A percentile compares a stretch with the other conserved stretches of the same genome.
These are phyloP conservation scores for Pelobates cultripes DNA, from an alignment of 2,797 vertebrate genomes.

Conservation along the genomic window DNA sequence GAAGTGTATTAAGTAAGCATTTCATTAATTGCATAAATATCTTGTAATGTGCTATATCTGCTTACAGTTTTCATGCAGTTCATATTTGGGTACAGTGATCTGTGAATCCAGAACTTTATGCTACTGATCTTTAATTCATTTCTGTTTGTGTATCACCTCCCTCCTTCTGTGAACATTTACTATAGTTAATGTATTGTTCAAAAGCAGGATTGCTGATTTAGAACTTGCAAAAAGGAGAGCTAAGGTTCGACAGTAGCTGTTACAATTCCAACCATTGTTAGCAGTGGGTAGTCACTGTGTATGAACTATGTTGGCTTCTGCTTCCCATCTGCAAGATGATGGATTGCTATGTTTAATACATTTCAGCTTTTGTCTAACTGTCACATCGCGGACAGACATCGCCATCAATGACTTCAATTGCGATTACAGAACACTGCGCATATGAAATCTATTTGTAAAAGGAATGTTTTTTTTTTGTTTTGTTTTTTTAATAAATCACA, in stretches of 20 bases:
- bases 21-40: neutral
- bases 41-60: neutral
- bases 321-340: slow-evolving; percentile 81
- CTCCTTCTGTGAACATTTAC: slow-evolving; percentile 21
- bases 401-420: slow-evolving; percentile 76
- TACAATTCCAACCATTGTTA: slow-evolving; percentile 76
- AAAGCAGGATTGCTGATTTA: slow-evolving; percentile 57
- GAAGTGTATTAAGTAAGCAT: neutral
- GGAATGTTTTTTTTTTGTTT: slow-evolving; percentile 49
- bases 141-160: neutral
- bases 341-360: slow-evolving; percentile 84
- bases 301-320: slow-evolving; percentile 79
- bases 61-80: neutral
- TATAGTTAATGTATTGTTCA: slow-evolving; percentile 64
- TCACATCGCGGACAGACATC: slow-evolving; percentile 78
- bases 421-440: slow-evolving; percentile 69
- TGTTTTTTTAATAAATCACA: neutral
- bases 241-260: slow-evolving; percentile 62
- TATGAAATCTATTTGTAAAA: slow-evolving; percentile 69
- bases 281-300: slow-evolving; percentile 74
- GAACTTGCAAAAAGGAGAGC: slow-evolving; percentile 58
- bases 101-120: slow-evolving; percentile 17
- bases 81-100: neutral
- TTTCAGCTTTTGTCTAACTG: slow-evolving; percentile 82
- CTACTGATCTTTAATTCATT: slow-evolving; percentile 9